These are phyloP conservation scores for Notospermus geniculatus DNA, from an alignment of 1,140 invertebrate genomes.

Conservation along the genomic window DNA sequence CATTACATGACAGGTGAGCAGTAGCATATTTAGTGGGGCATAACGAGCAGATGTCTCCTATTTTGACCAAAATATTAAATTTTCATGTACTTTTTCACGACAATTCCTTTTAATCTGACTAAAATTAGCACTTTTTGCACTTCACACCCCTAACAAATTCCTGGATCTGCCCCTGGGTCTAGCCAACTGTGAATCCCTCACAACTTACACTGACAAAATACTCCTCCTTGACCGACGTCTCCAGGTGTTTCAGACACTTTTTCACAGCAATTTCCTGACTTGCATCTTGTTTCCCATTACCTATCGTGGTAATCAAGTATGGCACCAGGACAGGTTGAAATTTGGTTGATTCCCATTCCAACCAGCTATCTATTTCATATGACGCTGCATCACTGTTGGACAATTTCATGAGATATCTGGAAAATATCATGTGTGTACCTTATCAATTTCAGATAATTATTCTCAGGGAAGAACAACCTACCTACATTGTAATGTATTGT, in stretches of 20 bases:
- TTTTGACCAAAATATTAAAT: background rate
- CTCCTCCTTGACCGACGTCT: constrained; percentile 27
- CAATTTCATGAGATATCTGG: constrained; percentile 27
- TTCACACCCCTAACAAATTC: too few species aligned
- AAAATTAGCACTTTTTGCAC: too few species aligned
- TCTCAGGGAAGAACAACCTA: too few species aligned
- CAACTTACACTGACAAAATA: constrained; percentile 29
- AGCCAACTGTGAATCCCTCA: too few species aligned
- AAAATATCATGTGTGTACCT: too few species aligned
- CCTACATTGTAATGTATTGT: too few species aligned
- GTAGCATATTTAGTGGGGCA: too few species aligned
- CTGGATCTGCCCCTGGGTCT: too few species aligned
- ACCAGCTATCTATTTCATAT: constrained; percentile 62
- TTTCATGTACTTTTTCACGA: background rate
- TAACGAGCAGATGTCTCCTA: background rate
- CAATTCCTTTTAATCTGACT: background rate
- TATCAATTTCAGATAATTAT: too few species aligned
- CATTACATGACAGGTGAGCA: too few species aligned
- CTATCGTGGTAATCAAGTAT: constrained; percentile 27
- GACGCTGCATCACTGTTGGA: constrained; percentile 13
- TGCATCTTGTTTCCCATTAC: constrained; percentile 27
- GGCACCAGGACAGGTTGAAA: constrained; percentile 36
- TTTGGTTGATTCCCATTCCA: constrained; percentile 73
- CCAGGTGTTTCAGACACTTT: constrained; percentile 24
- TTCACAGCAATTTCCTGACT: constrained; percentile 17